These are phyloP conservation scores for Perca flavescens DNA, from an alignment of 2,113 vertebrate species.

Conservation along the genomic window DNA sequence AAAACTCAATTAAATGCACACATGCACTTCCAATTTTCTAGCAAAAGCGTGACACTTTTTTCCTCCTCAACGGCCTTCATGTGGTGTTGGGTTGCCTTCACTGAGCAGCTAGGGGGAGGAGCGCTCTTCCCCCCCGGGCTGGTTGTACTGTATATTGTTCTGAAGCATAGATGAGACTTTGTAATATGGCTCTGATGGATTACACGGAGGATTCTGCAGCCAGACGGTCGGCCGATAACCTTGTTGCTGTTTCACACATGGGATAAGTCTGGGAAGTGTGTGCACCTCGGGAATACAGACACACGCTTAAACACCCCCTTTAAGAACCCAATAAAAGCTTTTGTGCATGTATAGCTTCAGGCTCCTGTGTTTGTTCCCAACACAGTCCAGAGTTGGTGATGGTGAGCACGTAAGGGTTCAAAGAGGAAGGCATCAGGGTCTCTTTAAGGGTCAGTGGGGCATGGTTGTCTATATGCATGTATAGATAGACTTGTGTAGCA, in stretches of 20 bases:
- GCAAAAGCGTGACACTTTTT: conserved; percentile 38
- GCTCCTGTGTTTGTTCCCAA: conserved; percentile 19
- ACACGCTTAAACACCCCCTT: conserved; percentile 18
- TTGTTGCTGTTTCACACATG: conserved; percentile 38
- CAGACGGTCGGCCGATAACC: conserved; percentile 48
- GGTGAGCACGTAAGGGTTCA: not conserved
- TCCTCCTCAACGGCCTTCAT: conserved; percentile 53
- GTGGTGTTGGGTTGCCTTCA: conserved; percentile 65
- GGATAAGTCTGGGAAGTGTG: conserved; percentile 40
- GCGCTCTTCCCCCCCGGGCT: conserved; percentile 41
- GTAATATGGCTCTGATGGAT: conserved; percentile 72
- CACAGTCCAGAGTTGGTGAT: not conserved
- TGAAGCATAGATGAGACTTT: conserved; percentile 51
- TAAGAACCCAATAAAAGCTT: conserved; percentile 43
- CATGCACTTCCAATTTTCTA: conserved; percentile 51
- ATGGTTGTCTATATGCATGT: not conserved
- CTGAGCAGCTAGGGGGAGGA: conserved; percentile 39
- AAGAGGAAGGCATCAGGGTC: not conserved
- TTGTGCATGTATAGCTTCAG: conserved; percentile 27
- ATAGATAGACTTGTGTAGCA: too few relatives aligned
- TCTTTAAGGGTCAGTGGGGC: conserved; percentile 15
- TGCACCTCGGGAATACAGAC: conserved; percentile 36
- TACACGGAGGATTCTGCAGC: conserved; percentile 44
- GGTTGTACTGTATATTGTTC: conserved; percentile 50
- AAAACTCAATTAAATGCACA: conserved; percentile 39